Base-by-base conservation (phyloP, 2,113 vertebrate species). In the Isurus oxyrinchus region DNA sequence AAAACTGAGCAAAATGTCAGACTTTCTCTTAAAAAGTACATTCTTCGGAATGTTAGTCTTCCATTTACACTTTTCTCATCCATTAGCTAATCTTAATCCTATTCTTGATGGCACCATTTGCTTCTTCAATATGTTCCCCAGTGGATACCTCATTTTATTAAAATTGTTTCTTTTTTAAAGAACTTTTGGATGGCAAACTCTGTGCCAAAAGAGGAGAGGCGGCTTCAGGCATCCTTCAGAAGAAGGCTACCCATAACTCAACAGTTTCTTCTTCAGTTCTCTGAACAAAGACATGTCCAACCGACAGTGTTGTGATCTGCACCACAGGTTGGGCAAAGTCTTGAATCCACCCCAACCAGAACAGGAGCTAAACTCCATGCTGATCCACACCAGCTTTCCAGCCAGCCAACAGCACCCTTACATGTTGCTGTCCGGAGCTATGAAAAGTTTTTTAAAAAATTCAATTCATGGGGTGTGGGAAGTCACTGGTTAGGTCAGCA, bases 21-120 rank as follows among this genome's bases (percentile, higher is more conserved):
- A 94, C 40, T 94, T 94, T 63, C 90, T 63, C 59, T 66, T 94
- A 63, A 63, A 63, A 94, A 19, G 59, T 94, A 94, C 57, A 59
- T 63, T 94, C 13, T 94, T 94, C 14, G 21, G 59, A 94, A 40
- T 94, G 59, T 40, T 19, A 59, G 16, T 63, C 35, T 21, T 40
- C 90, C 21, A 44, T 25, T 59, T 16, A 59, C 35, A 93, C 57
- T 91, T 61, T 16, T 16, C 57, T 61, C n/a, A 40, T 19, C 59
- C 57, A 40, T 93, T 61, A 93, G 57, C 90, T 5, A 2, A n/a
- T 63, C 35, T 59, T 91, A 61, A 61, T n/a, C 31, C 53, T 90
- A 31, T 53, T 90, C 53, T 31, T 90, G 53, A 63, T 40, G 16
- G 35, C 59, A 44, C 11, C 5, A 63, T 94, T 93, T 63, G 3